Base-by-base conservation (phyloP, 2,113 vertebrate species). In the Scopus umbretta region DNA sequence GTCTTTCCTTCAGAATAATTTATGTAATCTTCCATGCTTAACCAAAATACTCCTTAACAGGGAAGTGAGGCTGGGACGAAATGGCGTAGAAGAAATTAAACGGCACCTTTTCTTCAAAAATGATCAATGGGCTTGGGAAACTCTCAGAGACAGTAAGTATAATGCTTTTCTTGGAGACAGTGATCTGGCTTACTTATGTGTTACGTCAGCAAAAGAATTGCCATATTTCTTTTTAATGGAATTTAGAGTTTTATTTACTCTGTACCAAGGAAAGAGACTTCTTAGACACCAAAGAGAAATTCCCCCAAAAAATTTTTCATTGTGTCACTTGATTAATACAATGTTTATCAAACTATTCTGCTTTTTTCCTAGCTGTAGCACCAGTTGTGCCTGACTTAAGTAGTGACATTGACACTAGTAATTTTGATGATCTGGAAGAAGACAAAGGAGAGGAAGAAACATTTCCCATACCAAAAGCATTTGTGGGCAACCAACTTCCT, bases 391-490 rank as follows among this genome's bases (percentile, higher is more conserved):
- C 99, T 62, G 99, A 99, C 96, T 98, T 99, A 96, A 99, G 99
- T 98, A 99, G 99, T 95, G 99, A 99, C 96, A 98, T 98, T n/a
- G 99, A 99, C 98, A 99, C 99, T 78, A 99, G 99, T 98, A 99
- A 99, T 97, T 99, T 99, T 96, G 99, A 99, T 94, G 99, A 99
- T 92, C 98, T 99, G 29, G 99, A 99, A 97, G 99, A 99, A 97
- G 99, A 99, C 91, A 99, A 99, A 96, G 99, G 99, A 75, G 99
- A 99, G 45, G 99, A 99, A 97, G 99, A 99, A 98, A 99, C 99
- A 38, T 99, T 99, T 95, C 99, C 99, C 67, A 99, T 99, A 96
- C 99, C 99, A 74, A 99, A 99, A 98, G 99, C 99, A 81, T 99
- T 99, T 96, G 99, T 99, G 95, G 99, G 99, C 95, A 99, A 99